These are phyloP conservation scores for Eupsittula cactorum DNA, from an alignment of 2,113 vertebrate genomes.

Conservation along the genomic window DNA sequence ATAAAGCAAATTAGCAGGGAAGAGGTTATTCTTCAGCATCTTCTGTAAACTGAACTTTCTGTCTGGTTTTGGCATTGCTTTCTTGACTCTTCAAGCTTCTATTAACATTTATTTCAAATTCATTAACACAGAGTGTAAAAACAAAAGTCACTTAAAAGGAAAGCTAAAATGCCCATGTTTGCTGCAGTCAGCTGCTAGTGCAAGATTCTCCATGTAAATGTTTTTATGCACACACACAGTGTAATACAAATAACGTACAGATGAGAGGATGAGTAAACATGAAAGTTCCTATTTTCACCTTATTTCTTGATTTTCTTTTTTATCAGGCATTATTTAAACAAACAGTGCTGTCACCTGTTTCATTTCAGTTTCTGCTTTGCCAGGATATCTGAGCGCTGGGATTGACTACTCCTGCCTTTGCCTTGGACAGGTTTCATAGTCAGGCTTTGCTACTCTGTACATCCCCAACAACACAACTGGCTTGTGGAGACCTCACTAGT, in stretches of 20 bases:
- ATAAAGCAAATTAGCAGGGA: neutral
- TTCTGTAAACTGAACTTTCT: neutral
- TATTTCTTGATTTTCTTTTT: neutral
- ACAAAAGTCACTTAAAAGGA: neutral
- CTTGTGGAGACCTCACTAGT: neutral
- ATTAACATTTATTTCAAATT: neutral
- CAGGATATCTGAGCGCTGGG: neutral
- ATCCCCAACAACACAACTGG: neutral
- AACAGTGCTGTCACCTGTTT: neutral
- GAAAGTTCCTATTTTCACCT: neutral
- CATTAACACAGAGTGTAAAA: neutral
- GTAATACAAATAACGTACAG: neutral
- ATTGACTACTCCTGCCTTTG: neutral
- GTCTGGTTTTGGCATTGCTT: neutral
- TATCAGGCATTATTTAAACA: neutral
- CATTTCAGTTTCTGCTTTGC: neutral
- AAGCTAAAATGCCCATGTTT: neutral
- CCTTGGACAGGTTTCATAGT: neutral
- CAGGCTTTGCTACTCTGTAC: neutral
- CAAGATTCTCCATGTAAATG: neutral
- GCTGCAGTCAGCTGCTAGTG: neutral
- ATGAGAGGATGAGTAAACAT: neutral
- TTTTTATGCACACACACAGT: neutral
- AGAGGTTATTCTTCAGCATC: neutral
- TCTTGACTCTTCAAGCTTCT: neutral